Percentiles rank a stretch among this genome's conserved stretches.
Conservation (phyloP, 1,140 invertebrate genomes). For the Aphidius ervi region DNA sequence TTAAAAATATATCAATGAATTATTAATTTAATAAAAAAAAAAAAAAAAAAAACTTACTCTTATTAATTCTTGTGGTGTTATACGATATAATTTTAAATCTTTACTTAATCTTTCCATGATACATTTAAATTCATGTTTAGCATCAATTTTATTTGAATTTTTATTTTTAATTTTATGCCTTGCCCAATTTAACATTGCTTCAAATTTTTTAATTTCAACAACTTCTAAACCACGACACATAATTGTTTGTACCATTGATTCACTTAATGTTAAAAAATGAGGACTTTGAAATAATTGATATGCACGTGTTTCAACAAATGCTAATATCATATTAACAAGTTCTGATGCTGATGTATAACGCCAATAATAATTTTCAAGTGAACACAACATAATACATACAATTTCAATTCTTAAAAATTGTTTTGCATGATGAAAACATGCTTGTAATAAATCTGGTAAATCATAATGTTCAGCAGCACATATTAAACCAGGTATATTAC, state of each 20-base stretch:
- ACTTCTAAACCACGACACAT: conserved; percentile 84
- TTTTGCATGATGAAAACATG: conserved; percentile 93
- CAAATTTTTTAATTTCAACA: conserved; percentile 87
- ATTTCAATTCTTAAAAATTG: conserved; percentile 88
- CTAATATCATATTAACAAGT: conserved; percentile 89
- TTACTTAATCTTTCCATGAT: conserved; percentile 86
- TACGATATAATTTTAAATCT: conserved; percentile 85
- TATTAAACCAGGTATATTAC: conserved; percentile 86
- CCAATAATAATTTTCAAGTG: conserved; percentile 93
- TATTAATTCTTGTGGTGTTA: conserved; percentile 88
- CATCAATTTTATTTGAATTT: conserved; percentile 68
- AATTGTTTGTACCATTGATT: conserved; percentile 93
- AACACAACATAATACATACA: conserved; percentile 87
- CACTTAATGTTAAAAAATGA: conserved; percentile 83
- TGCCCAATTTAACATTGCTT: conserved; percentile 89
- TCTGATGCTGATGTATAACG: conserved; percentile 90
- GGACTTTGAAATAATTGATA: conserved; percentile 75
- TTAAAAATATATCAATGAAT: conserved; percentile 7
- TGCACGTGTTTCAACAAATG: conserved; percentile 83
- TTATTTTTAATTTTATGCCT: conserved; percentile 72
- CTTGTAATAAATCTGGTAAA: conserved; percentile 85
- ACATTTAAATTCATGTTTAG: conserved; percentile 84
- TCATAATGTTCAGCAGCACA: conserved; percentile 94
- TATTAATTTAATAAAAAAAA: background rate
- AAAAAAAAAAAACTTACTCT: conserved; percentile 57